These are phyloP conservation scores for Carcharodon carcharias DNA, from an alignment of 2,797 vertebrate species.

Conservation along the genomic window DNA sequence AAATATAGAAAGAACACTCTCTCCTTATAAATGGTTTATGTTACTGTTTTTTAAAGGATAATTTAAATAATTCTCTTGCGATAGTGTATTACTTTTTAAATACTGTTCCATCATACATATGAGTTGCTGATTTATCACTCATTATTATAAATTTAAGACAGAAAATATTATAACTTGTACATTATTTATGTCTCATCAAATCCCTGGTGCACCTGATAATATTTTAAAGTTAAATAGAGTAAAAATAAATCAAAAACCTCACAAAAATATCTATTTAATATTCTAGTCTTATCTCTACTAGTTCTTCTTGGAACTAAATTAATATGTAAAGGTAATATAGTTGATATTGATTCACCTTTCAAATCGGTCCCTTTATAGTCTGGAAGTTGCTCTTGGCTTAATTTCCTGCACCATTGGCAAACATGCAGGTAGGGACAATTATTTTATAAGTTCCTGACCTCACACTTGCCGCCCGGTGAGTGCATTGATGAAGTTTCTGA, in stretches of 20 bases:
- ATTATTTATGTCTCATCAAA: constrained; percentile 19
- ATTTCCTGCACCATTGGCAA: constrained; percentile 21
- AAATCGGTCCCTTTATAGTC: background rate
- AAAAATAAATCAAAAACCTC: background rate
- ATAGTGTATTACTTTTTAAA: constrained; percentile 10
- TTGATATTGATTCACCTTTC: constrained; percentile 32
- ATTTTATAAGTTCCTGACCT: background rate
- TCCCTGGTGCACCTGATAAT: background rate
- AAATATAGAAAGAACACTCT: background rate
- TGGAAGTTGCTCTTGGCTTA: constrained; percentile 17
- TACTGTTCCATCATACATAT: background rate
- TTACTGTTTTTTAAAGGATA: constrained; percentile 14
- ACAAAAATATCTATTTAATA: background rate
- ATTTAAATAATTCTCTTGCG: constrained; percentile 3
- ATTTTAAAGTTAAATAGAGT: constrained; percentile 20
- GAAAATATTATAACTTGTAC: background rate
- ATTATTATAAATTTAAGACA: background rate
- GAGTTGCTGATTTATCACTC: background rate
- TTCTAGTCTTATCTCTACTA: background rate
- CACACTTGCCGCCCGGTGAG: background rate
- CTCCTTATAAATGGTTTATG: background rate
- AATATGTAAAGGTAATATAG: background rate
- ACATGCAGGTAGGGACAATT: background rate
- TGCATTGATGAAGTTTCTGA: background rate
- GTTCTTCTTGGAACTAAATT: constrained; percentile 28